Percentiles rank a stretch among this genome's conserved stretches.
These are phyloP conservation scores for Uria aalge DNA, from an alignment of 2,113 vertebrate species.

Conservation along the genomic window DNA sequence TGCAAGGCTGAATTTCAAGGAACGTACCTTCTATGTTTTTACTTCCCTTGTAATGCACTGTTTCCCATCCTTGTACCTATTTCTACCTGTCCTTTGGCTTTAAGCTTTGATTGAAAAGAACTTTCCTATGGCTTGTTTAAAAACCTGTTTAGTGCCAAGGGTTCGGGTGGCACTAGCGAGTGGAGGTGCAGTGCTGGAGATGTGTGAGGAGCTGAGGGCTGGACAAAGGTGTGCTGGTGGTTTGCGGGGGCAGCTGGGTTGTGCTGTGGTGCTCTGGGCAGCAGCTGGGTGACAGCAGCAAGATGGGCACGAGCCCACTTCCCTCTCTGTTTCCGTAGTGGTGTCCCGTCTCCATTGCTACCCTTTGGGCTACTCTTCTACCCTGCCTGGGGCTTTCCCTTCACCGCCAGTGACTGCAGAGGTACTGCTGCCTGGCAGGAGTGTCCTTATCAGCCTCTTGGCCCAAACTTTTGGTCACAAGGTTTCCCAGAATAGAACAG, in stretches of 20 bases:
- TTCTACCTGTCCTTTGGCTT: not conserved
- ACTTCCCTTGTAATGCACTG: not conserved
- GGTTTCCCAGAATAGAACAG: conserved; percentile 37
- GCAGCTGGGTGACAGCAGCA: not conserved
- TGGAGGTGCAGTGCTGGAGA: not conserved
- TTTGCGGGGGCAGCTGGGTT: not conserved
- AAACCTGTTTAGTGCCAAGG: not conserved
- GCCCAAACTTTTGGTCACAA: not conserved
- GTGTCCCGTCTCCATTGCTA: fast-evolving
- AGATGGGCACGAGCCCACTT: not conserved
- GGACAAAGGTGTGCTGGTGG: not conserved
- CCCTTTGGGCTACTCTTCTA: not conserved
- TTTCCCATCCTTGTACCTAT: not conserved
- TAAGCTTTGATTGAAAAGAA: not conserved
- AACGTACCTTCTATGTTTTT: not conserved
- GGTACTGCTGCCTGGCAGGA: not conserved
- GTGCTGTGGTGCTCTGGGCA: not conserved
- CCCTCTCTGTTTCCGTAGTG: not conserved
- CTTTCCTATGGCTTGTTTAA: not conserved
- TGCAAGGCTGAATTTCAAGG: not conserved
- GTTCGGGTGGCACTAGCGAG: not conserved
- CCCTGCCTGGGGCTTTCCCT: not conserved
- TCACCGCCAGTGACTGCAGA: not conserved
- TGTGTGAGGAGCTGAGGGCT: not conserved
- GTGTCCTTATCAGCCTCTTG: not conserved